Conservation (phyloP, 2,888 invertebrate genomes). For the Tachina grossa region DNA sequence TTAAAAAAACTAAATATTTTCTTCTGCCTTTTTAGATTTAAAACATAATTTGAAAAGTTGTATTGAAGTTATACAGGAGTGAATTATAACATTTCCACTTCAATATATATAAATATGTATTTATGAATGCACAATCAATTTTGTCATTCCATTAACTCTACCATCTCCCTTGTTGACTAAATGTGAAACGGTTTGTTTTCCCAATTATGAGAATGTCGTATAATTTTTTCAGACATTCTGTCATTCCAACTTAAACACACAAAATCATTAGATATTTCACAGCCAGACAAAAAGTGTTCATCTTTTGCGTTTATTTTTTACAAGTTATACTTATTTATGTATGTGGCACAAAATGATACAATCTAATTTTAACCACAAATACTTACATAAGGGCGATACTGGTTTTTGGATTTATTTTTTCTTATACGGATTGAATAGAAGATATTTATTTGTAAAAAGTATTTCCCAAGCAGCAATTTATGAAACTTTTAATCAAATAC, state of each 20-base stretch:
- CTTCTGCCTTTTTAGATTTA: too few species aligned
- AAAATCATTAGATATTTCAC: constrained; percentile 25
- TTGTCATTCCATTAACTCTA: not conserved
- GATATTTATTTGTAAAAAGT: too few species aligned
- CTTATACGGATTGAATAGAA: too few species aligned
- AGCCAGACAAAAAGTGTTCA: constrained; percentile 28
- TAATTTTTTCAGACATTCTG: constrained; percentile 31
- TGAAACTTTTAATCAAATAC: too few species aligned
- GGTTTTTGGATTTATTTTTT: constrained; percentile 3
- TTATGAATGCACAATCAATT: constrained; percentile 26
- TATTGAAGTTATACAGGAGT: too few species aligned
- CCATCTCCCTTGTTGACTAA: not conserved
- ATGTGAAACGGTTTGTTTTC: not conserved
- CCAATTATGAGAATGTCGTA: constrained; percentile 26
- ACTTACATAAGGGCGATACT: constrained; percentile 19
- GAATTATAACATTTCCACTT: too few species aligned
- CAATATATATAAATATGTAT: not conserved
- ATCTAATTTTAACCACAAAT: constrained; percentile 16
- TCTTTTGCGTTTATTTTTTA: constrained; percentile 39
- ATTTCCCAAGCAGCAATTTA: too few species aligned
- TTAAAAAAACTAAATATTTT: too few species aligned
- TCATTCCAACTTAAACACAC: constrained; percentile 40
- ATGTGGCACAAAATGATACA: constrained; percentile 31
- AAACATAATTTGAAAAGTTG: too few species aligned
- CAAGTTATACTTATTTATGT: constrained; percentile 35